phyloP scores from a whole-genome alignment of 1,140 invertebrate genomes.

The Protaetia brevitarsis region DNA sequence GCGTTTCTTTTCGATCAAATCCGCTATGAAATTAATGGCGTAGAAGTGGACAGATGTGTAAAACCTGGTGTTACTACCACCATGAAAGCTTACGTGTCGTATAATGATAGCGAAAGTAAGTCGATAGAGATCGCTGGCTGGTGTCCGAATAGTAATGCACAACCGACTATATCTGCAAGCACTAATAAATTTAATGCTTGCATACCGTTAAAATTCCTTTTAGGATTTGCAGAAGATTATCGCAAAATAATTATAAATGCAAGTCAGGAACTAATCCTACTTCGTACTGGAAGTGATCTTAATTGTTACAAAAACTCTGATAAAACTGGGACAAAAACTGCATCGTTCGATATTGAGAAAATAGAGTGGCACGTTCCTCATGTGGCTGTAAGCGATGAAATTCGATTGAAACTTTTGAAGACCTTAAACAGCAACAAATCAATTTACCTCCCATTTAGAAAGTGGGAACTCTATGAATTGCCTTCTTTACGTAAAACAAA shows the following conservation, averaged over 20 bases:
- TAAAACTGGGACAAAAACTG: background rate
- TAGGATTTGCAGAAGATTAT: slow-evolving; percentile 34
- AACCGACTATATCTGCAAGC: slow-evolving; percentile 22
- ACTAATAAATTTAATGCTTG: slow-evolving; percentile 43
- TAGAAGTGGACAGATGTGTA: slow-evolving; percentile 49
- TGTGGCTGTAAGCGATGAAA: background rate
- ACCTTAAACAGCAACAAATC: too few species aligned
- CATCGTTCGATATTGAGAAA: background rate
- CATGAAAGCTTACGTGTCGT: slow-evolving; percentile 46
- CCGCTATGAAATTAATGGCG: slow-evolving; percentile 49
- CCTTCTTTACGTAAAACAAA: too few species aligned
- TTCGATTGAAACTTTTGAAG: too few species aligned
- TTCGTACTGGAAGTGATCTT: background rate
- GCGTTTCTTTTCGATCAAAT: slow-evolving; percentile 49
- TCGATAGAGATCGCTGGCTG: slow-evolving; percentile 40
- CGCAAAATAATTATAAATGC: slow-evolving; percentile 26
- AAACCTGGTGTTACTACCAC: slow-evolving; percentile 46
- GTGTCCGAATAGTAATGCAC: slow-evolving; percentile 16
- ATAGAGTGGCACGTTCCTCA: background rate
- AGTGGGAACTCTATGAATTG: too few species aligned
- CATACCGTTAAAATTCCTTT: slow-evolving; percentile 46
- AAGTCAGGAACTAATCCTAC: slow-evolving; percentile 26
- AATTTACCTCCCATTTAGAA: too few species aligned
- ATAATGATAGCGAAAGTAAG: slow-evolving; percentile 31
- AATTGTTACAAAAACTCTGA: background rate